Percentiles rank a stretch among this genome's conserved stretches.
phyloP scores from a whole-genome alignment of 1,140 invertebrate genomes.

The Agraylea sexmaculata region DNA sequence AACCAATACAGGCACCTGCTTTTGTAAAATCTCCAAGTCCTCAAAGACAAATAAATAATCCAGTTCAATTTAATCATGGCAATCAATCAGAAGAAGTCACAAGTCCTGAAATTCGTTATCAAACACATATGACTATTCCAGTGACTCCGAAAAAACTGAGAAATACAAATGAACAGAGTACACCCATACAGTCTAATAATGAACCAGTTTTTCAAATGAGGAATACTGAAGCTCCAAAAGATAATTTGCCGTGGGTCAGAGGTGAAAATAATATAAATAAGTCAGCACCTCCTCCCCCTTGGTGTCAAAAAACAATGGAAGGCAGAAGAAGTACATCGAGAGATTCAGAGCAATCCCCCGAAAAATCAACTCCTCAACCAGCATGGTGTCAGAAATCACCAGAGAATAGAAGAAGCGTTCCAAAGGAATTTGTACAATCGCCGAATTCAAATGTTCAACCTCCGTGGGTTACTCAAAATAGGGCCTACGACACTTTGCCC shows the following conservation, averaged over 20 bases:
- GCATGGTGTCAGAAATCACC: conserved; percentile 34
- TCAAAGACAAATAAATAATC: conserved; percentile 7
- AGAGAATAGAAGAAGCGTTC: conserved; percentile 35
- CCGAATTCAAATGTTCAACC: conserved; percentile 16
- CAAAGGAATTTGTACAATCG: conserved; percentile 24
- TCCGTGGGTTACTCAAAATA: conserved; percentile 19
- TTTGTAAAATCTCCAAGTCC: conserved; percentile 8
- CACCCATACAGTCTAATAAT: conserved; percentile 31
- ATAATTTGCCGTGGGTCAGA: conserved; percentile 36
- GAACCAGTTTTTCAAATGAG: conserved; percentile 30
- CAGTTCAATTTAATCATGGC: background rate
- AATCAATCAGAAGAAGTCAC: conserved; percentile 6
- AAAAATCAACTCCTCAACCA: conserved; percentile 30
- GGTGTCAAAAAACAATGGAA: conserved; percentile 35
- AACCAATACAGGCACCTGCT: conserved; percentile 10
- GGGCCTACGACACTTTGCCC: conserved; percentile 9
- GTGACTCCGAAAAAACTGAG: conserved; percentile 30
- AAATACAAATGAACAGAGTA: conserved; percentile 27
- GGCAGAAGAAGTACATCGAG: conserved; percentile 27
- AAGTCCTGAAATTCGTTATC: conserved; percentile 25
- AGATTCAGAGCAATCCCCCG: conserved; percentile 23
- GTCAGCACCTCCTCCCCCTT: conserved; percentile 35
- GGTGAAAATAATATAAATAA: conserved; percentile 35
- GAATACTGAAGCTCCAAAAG: conserved; percentile 32
- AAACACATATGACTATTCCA: conserved; percentile 37